Conservation (phyloP, 1,140 invertebrate genomes). For the Brachystomella parvula region DNA sequence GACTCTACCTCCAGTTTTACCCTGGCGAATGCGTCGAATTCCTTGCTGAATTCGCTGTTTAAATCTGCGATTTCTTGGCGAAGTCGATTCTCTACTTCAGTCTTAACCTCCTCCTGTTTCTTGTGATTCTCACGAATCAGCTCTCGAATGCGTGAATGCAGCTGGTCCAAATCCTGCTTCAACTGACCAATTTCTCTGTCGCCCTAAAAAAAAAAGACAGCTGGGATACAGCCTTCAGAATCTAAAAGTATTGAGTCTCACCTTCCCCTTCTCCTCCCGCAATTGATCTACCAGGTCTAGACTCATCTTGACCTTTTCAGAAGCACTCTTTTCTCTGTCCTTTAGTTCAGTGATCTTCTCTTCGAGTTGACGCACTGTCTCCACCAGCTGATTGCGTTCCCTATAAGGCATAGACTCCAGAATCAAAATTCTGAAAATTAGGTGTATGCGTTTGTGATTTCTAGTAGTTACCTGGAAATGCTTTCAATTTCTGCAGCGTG, state of each 20-base stretch:
- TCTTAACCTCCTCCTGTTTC: conserved; percentile 60
- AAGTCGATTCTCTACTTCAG: conserved; percentile 62
- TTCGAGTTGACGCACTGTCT: conserved; percentile 59
- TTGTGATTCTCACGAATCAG: conserved; percentile 48
- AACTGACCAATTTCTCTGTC: conserved; percentile 63
- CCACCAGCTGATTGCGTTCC: conserved; percentile 59
- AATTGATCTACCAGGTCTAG: conserved; percentile 64
- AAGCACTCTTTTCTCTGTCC: conserved; percentile 57
- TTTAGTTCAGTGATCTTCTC: conserved; percentile 53
- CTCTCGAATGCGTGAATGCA: conserved; percentile 55
- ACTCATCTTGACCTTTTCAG: conserved; percentile 59
- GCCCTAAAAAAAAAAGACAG: conserved; percentile 21
- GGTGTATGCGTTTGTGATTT: not conserved
- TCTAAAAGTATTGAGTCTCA: conserved; percentile 38
- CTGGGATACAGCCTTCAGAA: not conserved
- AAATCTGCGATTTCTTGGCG: conserved; percentile 64
- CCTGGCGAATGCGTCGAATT: conserved; percentile 67
- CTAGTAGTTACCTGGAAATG: conserved; percentile 50
- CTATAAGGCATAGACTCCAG: conserved; percentile 44
- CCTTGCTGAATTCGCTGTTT: conserved; percentile 61
- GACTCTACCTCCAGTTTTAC: conserved; percentile 66
- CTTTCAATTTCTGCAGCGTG: conserved; percentile 58
- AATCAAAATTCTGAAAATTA: too few relatives aligned
- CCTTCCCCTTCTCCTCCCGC: conserved; percentile 67
- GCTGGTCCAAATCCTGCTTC: conserved; percentile 64